These are phyloP conservation scores for Sclerodermus sp. DNA, from an alignment of 2,888 invertebrate genomes.

Conservation along the genomic window DNA sequence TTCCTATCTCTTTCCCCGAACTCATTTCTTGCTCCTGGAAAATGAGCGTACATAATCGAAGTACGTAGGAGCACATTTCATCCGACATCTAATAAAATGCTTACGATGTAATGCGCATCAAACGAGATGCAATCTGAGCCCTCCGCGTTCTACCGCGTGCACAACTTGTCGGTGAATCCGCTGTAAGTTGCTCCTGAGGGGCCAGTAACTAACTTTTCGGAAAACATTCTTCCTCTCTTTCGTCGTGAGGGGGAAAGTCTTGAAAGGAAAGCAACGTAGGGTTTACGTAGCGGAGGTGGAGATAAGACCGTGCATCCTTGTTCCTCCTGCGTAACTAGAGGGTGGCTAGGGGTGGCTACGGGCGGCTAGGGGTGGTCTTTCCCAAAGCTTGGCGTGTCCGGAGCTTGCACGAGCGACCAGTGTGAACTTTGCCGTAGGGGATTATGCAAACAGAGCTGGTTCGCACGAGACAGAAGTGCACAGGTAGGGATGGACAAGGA, in stretches of 20 bases:
- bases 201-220: background rate
- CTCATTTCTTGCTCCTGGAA: too few species aligned
- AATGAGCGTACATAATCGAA: too few species aligned
- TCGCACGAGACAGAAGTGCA: conserved; percentile 13
- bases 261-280: background rate
- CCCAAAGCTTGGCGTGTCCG: too few species aligned
- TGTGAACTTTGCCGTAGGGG: conserved; percentile 47
- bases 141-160: conserved; percentile 6
- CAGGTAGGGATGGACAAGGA: too few species aligned
- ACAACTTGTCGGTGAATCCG: conserved; percentile 10
- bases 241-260: background rate
- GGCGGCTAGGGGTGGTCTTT: conserved; percentile 19
- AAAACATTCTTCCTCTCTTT: background rate
- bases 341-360: conserved; percentile 12
- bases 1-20: too few species aligned
- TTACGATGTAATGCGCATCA: conserved; percentile 6
- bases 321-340: conserved; percentile 13
- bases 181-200: conserved; percentile 16
- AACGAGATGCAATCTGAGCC: conserved; percentile 16
- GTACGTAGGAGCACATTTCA: too few species aligned
- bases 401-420: conserved; percentile 34
- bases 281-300: background rate
- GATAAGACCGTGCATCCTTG: background rate
- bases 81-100: background rate
- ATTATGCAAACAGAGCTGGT: conserved; percentile 44